Percentiles rank a stretch among this genome's conserved stretches.
These are phyloP conservation scores for Eutolmus rufibarbis DNA, from an alignment of 2,888 invertebrate species.

Conservation along the genomic window DNA sequence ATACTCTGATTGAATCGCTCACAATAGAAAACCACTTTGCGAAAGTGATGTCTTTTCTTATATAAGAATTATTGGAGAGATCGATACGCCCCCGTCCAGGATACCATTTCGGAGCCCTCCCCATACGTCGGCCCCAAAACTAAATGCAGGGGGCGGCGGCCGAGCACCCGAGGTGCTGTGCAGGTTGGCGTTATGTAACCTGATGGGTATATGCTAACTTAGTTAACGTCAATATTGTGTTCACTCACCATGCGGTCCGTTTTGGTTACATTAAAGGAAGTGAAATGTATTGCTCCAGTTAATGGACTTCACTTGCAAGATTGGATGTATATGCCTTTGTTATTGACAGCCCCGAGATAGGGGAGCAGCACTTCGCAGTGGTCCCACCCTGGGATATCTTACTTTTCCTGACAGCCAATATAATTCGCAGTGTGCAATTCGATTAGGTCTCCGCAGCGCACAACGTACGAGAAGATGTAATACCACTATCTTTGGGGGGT, in stretches of 20 bases:
- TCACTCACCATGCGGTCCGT: constrained; percentile 36
- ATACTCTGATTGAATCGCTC: constrained; percentile 37
- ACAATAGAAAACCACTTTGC: constrained; percentile 41
- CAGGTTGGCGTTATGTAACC: not conserved
- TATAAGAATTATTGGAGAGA: constrained; percentile 29
- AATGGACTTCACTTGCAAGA: constrained; percentile 41
- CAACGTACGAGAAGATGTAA: not conserved
- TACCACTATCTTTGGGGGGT: not conserved
- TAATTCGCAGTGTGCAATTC: not conserved
- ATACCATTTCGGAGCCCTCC: not conserved
- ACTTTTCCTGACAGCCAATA: constrained; percentile 32
- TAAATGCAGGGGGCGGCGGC: not conserved
- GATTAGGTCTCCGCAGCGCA: not conserved
- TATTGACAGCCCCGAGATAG: constrained; percentile 18
- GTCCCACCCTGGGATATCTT: not conserved
- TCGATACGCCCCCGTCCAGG: not conserved
- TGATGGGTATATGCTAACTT: constrained; percentile 38
- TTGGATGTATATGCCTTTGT: constrained; percentile 20
- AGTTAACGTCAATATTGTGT: constrained; percentile 38
- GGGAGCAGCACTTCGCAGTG: not conserved
- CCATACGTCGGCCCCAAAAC: not conserved
- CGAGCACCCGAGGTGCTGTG: not conserved
- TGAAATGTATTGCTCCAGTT: constrained; percentile 20
- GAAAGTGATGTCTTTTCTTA: constrained; percentile 41
- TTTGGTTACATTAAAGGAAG: constrained; percentile 40